Evolutionary conservation across 2,888 invertebrate species (phyloP), one percentile per base, ranked within the genome.

Genomic region (Halocaridina rubra): DNA sequence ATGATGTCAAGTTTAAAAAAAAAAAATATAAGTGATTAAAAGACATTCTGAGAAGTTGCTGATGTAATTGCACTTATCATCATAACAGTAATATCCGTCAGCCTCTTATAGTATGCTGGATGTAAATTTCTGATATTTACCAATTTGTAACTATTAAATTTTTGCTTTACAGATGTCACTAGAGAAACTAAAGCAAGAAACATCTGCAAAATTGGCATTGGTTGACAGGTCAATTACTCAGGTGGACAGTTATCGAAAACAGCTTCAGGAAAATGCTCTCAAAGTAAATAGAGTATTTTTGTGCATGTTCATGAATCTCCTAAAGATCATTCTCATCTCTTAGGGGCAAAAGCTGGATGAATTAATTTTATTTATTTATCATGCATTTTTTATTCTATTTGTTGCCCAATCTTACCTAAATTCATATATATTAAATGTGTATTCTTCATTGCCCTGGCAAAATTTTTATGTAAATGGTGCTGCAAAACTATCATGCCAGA

Each of bases 231-330:
- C 77, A 0, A 30, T 84, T 10, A 22, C 46, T n/a, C 39, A 78
- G 19, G 82, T 78, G 59, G 82, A 84, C 22, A 72, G 69, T 71
- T 77, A 33, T 24, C 61, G 59, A 33, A 27, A 72, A 2, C 57
- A 78, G 16, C 69, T 84, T n/a, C 82, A 84, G 24, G 39, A 84
- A 4, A 78, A 84, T 72, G 78, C 82, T 13, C 71, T 39, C 27
- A 84, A 84, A 59, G 82, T 84, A 39, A 64, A 46, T 16, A 32
- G 22, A 19, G 39, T 32, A 33, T 30, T 5, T 71, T 0, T 29
- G 30, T 5, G 30, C 16, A n/a, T n/a, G n/a, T n/a, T n/a, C n/a
- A n/a, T n/a, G n/a, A n/a, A n/a, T n/a, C n/a, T n/a, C n/a, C n/a
- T n/a, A n/a, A n/a, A n/a, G n/a, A n/a, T n/a, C n/a, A n/a, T n/a